Percentiles rank a stretch among this genome's conserved stretches.
These are phyloP conservation scores for Kryptolebias ocellatus DNA, from an alignment of 2,797 vertebrate species.

Conservation along the genomic window DNA sequence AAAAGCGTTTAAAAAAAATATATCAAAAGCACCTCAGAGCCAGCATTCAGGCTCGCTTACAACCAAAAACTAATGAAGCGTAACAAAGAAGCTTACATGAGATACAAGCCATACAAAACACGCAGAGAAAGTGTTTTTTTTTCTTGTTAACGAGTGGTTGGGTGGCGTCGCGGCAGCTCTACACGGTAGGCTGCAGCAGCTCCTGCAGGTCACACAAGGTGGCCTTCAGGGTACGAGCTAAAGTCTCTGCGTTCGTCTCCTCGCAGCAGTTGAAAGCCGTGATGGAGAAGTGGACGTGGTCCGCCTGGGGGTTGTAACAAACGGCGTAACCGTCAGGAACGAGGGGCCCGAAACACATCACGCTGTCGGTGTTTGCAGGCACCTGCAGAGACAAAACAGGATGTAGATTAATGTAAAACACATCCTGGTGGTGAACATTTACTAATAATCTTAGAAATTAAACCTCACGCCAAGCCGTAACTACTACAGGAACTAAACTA, in stretches of 20 bases:
- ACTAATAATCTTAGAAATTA: not conserved
- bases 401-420: not conserved
- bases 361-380: conserved; percentile 83
- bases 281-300: conserved; percentile 86
- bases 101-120: conserved; percentile 21
- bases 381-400: conserved; percentile 66
- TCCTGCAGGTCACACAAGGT: conserved; percentile 80
- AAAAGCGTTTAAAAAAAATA: conserved; percentile 35
- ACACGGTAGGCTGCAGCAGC: conserved; percentile 76
- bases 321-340: conserved; percentile 87
- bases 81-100: conserved; percentile 4
- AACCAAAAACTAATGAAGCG: conserved; percentile 15
- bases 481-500: no score
- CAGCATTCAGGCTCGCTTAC: conserved; percentile 1
- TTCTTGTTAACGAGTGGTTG: conserved; percentile 1
- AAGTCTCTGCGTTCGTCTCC: conserved; percentile 83
- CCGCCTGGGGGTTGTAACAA: conserved; percentile 85
- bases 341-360: conserved; percentile 87
- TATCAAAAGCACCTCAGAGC: conserved; percentile 37
- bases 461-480: not conserved
- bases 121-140: not conserved
- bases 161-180: conserved; percentile 37
- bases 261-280: conserved; percentile 89
- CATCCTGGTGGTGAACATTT: no score
- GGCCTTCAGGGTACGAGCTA: conserved; percentile 76